Conservation (phyloP, 2,113 vertebrate genomes). For the Calidris pugnax region DNA sequence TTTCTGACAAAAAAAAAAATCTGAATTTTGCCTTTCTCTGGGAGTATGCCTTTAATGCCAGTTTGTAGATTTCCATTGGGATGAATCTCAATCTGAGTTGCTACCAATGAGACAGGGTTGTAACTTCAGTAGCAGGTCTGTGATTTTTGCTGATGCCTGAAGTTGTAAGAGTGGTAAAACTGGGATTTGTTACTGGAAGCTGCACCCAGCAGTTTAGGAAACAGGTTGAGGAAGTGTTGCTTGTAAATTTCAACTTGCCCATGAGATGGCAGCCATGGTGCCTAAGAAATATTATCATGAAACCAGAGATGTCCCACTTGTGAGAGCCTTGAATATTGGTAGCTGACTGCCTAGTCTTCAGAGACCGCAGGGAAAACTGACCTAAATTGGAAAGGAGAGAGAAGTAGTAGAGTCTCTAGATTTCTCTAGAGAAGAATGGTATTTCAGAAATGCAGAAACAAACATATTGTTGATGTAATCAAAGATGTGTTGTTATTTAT, state of each 20-base stretch:
- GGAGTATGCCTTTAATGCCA: not conserved
- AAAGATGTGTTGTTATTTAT: not conserved
- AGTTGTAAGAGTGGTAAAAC: not conserved
- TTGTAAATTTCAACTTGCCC: not conserved
- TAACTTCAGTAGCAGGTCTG: not conserved
- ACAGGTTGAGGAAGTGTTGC: not conserved
- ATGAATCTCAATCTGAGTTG: not conserved
- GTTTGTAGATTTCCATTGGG: not conserved
- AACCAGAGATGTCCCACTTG: not conserved
- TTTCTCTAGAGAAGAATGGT: not conserved
- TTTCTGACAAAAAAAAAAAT: not conserved
- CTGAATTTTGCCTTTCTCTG: not conserved
- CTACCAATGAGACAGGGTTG: not conserved
- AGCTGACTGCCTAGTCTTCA: not conserved
- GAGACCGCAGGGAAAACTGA: not conserved
- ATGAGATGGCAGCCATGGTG: not conserved
- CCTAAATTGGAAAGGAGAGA: not conserved
- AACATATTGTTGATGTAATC: not conserved
- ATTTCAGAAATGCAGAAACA: not conserved
- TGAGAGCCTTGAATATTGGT: not conserved
- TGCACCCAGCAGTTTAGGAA: not conserved
- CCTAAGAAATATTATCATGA: rapidly evolving
- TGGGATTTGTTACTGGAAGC: not conserved
- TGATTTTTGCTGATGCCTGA: not conserved
- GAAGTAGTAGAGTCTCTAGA: not conserved